Percentiles rank a stretch among this genome's conserved stretches.
These are phyloP conservation scores for Athene noctua DNA, from an alignment of 2,113 vertebrate species.

Conservation along the genomic window DNA sequence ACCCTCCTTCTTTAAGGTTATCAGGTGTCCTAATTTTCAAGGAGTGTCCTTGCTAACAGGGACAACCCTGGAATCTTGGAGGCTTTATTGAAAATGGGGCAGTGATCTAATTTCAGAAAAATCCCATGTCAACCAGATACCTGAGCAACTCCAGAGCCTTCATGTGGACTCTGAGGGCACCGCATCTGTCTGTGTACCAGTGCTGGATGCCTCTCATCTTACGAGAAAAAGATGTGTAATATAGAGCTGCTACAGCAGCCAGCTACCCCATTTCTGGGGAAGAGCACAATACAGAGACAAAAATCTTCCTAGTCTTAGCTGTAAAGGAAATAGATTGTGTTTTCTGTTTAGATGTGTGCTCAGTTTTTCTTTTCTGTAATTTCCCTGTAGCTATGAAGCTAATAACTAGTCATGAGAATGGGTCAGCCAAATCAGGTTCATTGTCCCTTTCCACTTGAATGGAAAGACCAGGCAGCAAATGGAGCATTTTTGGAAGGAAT, in stretches of 20 bases:
- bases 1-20: constrained; percentile 59
- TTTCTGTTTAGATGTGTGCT: neutral
- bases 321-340: neutral
- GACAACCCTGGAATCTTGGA: constrained; percentile 29
- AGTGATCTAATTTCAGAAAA: constrained; percentile 43
- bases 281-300: fast-evolving
- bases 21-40: constrained; percentile 47
- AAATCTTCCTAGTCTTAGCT: neutral
- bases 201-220: neutral
- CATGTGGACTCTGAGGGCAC: neutral
- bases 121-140: constrained; percentile 12
- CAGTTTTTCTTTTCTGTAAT: neutral
- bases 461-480: neutral
- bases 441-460: neutral
- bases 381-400: neutral
- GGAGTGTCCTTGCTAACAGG: constrained; percentile 51
- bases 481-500: neutral
- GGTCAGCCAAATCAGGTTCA: neutral
- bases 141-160: neutral
- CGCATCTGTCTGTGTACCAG: neutral
- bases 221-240: neutral
- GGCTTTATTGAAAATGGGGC: constrained; percentile 45
- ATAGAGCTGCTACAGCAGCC: neutral
- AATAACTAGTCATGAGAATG: neutral
- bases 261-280: neutral